These are phyloP conservation scores for Campoletis sonorensis DNA, from an alignment of 1,140 invertebrate species.

Conservation along the genomic window DNA sequence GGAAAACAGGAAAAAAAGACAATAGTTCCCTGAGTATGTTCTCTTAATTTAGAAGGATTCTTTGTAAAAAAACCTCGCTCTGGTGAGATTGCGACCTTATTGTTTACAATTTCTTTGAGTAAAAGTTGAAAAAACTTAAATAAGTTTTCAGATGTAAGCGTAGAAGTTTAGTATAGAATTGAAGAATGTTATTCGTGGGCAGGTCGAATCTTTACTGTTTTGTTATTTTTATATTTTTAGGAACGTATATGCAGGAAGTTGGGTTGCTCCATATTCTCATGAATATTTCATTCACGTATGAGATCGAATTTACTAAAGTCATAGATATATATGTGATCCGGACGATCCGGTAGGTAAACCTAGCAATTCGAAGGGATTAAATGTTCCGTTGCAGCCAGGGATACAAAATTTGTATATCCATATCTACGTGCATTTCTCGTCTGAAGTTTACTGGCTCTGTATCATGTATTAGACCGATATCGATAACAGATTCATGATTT, in stretches of 20 bases:
- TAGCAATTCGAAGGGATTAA: constrained; percentile 4
- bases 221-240: neutral
- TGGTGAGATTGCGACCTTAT: too few species aligned
- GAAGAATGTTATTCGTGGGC: too few species aligned
- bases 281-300: constrained; percentile 12
- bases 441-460: neutral
- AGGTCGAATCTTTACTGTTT: neutral
- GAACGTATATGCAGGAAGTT: neutral
- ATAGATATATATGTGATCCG: neutral
- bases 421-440: neutral
- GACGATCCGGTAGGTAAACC: neutral
- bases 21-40: too few species aligned
- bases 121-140: too few species aligned
- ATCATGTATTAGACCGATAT: neutral
- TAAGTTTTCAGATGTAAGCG: too few species aligned
- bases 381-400: neutral
- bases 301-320: neutral
- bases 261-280: neutral
- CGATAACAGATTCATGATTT: constrained; percentile 20
- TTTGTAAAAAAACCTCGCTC: too few species aligned
- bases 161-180: too few species aligned
- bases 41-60: too few species aligned
- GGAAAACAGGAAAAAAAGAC: too few species aligned
- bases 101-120: too few species aligned
- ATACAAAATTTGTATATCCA: neutral